Evolutionary conservation across 2,888 invertebrate genomes (phyloP).

Genomic region (Pristionchus mayeri): DNA sequence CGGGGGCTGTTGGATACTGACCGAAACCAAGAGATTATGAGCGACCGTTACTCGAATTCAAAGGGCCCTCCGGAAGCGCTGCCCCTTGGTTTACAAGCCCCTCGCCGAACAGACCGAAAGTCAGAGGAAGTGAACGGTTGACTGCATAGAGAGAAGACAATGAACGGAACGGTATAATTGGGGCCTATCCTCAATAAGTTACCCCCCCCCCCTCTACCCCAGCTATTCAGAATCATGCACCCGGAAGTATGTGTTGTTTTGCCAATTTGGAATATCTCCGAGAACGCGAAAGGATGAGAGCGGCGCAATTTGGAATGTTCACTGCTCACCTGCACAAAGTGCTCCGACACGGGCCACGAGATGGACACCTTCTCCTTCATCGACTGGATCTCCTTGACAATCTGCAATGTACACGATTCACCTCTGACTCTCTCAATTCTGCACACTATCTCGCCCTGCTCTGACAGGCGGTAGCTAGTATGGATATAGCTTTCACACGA

Average conservation of each 20-base stretch:
- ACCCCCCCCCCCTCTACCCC: not conserved
- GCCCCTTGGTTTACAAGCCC: slow-evolving; percentile 12
- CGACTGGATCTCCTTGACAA: slow-evolving; percentile 60
- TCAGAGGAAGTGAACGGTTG: slow-evolving; percentile 33
- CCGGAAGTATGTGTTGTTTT: slow-evolving; percentile 1
- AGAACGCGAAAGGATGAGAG: too few relatives aligned
- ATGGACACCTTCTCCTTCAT: slow-evolving; percentile 61
- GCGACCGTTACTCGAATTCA: not conserved
- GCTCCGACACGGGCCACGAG: slow-evolving; percentile 65
- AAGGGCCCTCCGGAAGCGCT: not conserved
- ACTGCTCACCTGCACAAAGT: slow-evolving; percentile 61
- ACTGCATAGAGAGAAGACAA: slow-evolving; percentile 15
- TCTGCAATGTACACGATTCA: slow-evolving; percentile 48
- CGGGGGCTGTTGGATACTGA: not conserved
- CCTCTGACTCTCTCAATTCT: not conserved
- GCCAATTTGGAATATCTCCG: not conserved
- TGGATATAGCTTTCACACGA: too few relatives aligned
- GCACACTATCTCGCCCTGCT: not conserved
- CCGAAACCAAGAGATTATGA: too few relatives aligned
- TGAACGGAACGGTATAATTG: slow-evolving; percentile 49
- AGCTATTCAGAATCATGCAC: not conserved
- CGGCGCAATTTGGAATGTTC: not conserved
- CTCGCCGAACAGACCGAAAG: not conserved
- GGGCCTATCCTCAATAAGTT: slow-evolving; percentile 50
- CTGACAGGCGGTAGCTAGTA: too few relatives aligned